A percentile compares a stretch with the other conserved stretches of the same genome.
phyloP scores from a whole-genome alignment of 2,113 vertebrate genomes.

The Asarcornis scutulata region DNA sequence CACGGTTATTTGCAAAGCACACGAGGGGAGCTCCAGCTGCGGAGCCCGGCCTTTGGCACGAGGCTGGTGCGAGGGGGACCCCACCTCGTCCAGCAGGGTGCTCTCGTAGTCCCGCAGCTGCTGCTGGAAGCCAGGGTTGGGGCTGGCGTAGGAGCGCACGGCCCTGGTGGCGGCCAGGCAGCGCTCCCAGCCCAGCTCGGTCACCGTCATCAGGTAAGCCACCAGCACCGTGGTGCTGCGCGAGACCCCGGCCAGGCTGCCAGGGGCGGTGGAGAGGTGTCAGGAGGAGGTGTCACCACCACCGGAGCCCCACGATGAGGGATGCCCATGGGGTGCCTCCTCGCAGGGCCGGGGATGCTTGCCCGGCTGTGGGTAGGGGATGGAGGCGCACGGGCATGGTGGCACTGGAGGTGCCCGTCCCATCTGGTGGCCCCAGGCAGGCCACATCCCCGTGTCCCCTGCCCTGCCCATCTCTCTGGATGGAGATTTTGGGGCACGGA shows the following conservation, averaged over 20 bases:
- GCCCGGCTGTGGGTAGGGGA: accelerated
- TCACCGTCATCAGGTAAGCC: conserved; percentile 92
- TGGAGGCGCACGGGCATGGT: neutral
- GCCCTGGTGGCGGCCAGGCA: conserved; percentile 86
- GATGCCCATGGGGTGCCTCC: accelerated
- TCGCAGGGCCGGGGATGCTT: neutral
- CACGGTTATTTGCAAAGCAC: accelerated
- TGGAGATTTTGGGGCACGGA: accelerated
- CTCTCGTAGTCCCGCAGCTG: conserved; percentile 89
- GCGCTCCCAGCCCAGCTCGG: conserved; percentile 83
- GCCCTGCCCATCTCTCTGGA: neutral
- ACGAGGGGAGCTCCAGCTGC: no score
- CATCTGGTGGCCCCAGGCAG: neutral
- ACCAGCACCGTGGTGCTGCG: conserved; percentile 89
- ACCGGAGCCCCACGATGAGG: accelerated
- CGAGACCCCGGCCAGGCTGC: conserved; percentile 89
- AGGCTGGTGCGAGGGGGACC: neutral
- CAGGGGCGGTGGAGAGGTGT: accelerated
- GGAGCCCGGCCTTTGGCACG: neutral
- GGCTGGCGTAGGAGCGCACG: conserved; percentile 83
- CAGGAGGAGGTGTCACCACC: neutral
- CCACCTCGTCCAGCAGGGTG: conserved; percentile 81
- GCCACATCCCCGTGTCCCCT: neutral
- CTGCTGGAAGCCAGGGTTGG: conserved; percentile 88
- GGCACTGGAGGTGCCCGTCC: neutral